Conservation (phyloP, 2,113 vertebrate species). For the Entelurus aequoreus region DNA sequence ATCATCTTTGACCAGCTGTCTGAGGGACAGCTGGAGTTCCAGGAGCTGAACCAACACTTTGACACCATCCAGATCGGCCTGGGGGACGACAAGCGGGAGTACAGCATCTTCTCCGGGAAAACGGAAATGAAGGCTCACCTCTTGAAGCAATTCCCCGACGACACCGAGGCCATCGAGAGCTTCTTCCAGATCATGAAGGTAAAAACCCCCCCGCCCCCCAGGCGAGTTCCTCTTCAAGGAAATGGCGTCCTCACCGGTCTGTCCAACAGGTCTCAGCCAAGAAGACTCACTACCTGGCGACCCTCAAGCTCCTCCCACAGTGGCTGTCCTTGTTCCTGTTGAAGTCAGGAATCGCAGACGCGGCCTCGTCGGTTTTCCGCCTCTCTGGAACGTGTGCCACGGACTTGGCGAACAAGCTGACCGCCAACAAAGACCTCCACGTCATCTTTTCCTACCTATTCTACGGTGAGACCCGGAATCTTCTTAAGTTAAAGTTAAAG, state of each 20-base stretch:
- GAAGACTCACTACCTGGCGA: conserved; percentile 66
- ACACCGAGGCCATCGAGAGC: conserved; percentile 70
- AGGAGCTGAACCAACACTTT: conserved; percentile 73
- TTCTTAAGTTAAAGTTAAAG: no score
- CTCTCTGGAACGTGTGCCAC: conserved; percentile 68
- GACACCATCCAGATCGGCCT: conserved; percentile 73
- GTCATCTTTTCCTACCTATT: conserved; percentile 70
- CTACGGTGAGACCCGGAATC: conserved; percentile 43
- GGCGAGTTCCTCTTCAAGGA: no score
- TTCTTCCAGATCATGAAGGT: conserved; percentile 83
- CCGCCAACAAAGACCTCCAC: conserved; percentile 74
- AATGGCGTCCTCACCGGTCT: not conserved
- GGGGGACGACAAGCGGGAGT: conserved; percentile 55
- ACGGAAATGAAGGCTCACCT: conserved; percentile 70
- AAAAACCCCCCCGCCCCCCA: not conserved
- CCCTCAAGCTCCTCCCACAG: conserved; percentile 76
- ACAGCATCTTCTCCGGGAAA: conserved; percentile 72
- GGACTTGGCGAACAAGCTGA: conserved; percentile 60
- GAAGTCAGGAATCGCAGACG: conserved; percentile 66
- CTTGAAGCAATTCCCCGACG: conserved; percentile 75
- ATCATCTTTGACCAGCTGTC: conserved; percentile 80
- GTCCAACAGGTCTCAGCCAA: conserved; percentile 66
- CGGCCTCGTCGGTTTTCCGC: conserved; percentile 68
- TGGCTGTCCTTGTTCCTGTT: conserved; percentile 72
- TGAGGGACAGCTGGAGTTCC: conserved; percentile 81